Percentiles rank a stretch among this genome's conserved stretches.
phyloP scores from a whole-genome alignment of 2,797 vertebrate genomes.

The Furcifer pardalis region DNA sequence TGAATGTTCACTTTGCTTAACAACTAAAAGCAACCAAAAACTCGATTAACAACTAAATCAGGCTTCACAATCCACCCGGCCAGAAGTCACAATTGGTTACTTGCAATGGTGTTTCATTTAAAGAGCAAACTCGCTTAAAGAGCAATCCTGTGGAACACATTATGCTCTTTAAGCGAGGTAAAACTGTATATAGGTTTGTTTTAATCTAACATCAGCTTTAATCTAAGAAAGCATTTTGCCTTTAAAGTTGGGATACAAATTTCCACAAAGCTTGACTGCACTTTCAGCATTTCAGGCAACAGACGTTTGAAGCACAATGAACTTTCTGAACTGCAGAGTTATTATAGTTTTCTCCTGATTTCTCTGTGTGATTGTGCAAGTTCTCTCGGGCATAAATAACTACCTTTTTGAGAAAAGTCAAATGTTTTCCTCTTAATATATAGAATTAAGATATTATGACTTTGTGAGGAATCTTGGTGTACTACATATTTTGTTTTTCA shows the following conservation, averaged over 20 bases:
- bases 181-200: too few species aligned
- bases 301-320: slow-evolving; percentile 2
- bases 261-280: not conserved
- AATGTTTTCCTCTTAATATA: not conserved
- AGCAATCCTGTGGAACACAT: too few species aligned
- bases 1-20: too few species aligned
- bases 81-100: too few species aligned
- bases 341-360: not conserved
- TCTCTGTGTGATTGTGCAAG: not conserved
- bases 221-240: not conserved
- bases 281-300: not conserved
- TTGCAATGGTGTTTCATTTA: too few species aligned
- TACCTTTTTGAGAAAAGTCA: slow-evolving; percentile 40
- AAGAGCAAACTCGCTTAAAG: too few species aligned
- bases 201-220: too few species aligned
- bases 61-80: too few species aligned
- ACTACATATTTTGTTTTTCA: not conserved
- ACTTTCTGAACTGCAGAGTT: not conserved
- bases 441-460: not conserved
- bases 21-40: too few species aligned
- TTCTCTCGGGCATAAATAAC: slow-evolving; percentile 39
- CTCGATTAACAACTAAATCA: too few species aligned
- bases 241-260: not conserved
- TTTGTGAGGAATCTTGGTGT: not conserved
- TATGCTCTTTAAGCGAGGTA: too few species aligned